Conservation (phyloP, 2,888 invertebrate genomes). For the Phragmatobia fuliginosa region DNA sequence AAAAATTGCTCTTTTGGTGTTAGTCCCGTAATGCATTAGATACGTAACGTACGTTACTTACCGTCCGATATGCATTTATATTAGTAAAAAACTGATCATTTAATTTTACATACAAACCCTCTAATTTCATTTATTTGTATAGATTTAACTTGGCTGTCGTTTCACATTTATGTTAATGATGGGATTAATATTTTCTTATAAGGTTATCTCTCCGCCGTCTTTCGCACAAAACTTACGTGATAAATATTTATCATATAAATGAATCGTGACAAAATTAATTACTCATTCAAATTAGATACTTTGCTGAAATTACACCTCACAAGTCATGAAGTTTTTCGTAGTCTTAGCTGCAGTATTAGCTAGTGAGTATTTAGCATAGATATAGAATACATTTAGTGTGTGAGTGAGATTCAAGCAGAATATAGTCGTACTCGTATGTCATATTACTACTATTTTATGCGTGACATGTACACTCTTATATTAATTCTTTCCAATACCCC, state of each 20-base stretch:
- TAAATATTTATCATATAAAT: slow-evolving; percentile 1
- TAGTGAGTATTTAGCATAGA: slow-evolving; percentile 57
- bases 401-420: neutral
- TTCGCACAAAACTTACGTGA: neutral
- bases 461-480: neutral
- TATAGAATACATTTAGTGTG: too few relatives aligned
- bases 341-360: slow-evolving; percentile 51
- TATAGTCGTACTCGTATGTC: too few relatives aligned
- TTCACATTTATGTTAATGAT: too few relatives aligned
- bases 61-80: too few relatives aligned
- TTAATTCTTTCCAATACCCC: neutral
- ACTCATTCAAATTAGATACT: neutral
- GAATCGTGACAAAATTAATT: neutral
- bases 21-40: too few relatives aligned
- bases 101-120: too few relatives aligned
- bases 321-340: slow-evolving; percentile 52
- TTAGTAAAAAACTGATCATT: too few relatives aligned
- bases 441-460: neutral
- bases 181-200: neutral
- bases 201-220: neutral
- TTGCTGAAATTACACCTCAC: neutral
- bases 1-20: too few relatives aligned
- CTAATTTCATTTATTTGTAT: too few relatives aligned
- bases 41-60: too few relatives aligned
- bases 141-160: too few relatives aligned